Percentiles rank a stretch among this genome's conserved stretches.
Evolutionary conservation across 2,113 vertebrate species (phyloP).

Genomic region (Ploceus nigricollis): DNA sequence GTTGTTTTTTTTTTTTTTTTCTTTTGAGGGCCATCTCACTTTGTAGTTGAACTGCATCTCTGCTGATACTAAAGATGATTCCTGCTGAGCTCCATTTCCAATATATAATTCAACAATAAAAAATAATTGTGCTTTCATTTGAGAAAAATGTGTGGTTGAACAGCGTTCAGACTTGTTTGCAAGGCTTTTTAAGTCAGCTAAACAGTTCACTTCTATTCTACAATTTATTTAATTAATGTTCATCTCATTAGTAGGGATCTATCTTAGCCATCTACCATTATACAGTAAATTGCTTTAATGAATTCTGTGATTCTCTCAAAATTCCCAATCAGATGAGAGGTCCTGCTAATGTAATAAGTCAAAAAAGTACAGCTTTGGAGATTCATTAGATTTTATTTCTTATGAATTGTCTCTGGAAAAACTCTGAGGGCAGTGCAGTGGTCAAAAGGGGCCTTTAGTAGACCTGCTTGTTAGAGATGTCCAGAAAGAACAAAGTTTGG

Average conservation of each 20-base stretch:
- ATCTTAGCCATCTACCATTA: conserved; percentile 63
- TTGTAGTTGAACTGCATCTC: neutral
- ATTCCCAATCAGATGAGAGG: conserved; percentile 55
- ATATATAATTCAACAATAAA: neutral
- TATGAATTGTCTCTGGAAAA: conserved; percentile 31
- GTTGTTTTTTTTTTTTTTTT: neutral
- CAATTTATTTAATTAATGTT: conserved; percentile 67
- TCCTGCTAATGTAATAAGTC: conserved; percentile 50
- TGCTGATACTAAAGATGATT: neutral
- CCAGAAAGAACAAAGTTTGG: neutral
- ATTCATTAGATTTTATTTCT: conserved; percentile 52
- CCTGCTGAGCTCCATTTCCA: neutral
- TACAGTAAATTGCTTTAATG: conserved; percentile 65
- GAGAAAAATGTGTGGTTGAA: neutral
- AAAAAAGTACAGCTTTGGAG: conserved; percentile 50
- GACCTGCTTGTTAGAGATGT: neutral
- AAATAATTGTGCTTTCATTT: neutral
- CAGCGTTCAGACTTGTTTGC: conserved; percentile 22
- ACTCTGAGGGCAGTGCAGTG: neutral
- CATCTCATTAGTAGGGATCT: conserved; percentile 63
- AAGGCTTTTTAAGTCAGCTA: conserved; percentile 15
- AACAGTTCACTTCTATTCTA: conserved; percentile 44
- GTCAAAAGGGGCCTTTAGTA: neutral
- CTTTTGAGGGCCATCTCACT: neutral
- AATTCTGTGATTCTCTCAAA: conserved; percentile 68